Conservation (phyloP, 2,888 invertebrate genomes). For the Nemurella pictetii region DNA sequence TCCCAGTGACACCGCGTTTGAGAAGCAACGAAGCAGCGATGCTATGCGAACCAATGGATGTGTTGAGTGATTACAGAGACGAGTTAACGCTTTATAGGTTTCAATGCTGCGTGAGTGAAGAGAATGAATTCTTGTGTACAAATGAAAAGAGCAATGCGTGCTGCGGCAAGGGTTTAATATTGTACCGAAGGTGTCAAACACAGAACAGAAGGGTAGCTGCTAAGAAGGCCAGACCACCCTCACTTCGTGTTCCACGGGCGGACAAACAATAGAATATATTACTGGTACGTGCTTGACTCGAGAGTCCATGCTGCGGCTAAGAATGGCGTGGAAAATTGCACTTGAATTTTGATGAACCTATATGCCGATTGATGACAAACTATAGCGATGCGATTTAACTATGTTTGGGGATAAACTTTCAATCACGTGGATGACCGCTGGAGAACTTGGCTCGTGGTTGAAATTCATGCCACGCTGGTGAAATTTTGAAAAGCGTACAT, state of each 20-base stretch:
- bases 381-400: neutral
- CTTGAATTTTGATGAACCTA: neutral
- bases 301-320: neutral
- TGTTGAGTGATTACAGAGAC: neutral
- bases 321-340: neutral
- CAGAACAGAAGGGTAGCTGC: neutral
- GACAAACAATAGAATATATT: slow-evolving; percentile 6
- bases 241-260: too few species aligned
- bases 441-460: too few species aligned
- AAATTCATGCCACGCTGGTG: too few species aligned
- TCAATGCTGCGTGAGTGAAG: neutral
- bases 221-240: neutral
- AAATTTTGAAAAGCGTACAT: neutral
- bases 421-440: neutral
- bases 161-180: neutral
- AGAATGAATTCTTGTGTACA: neutral
- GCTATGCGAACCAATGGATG: neutral
- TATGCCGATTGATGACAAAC: neutral
- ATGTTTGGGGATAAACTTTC: neutral
- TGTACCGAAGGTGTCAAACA: neutral
- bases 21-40: too few species aligned
- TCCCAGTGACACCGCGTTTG: neutral
- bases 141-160: neutral
- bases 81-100: slow-evolving; percentile 16
- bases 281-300: neutral